These are phyloP conservation scores for Scaptomyza reducta DNA, from an alignment of 2,888 invertebrate species.

Conservation along the genomic window DNA sequence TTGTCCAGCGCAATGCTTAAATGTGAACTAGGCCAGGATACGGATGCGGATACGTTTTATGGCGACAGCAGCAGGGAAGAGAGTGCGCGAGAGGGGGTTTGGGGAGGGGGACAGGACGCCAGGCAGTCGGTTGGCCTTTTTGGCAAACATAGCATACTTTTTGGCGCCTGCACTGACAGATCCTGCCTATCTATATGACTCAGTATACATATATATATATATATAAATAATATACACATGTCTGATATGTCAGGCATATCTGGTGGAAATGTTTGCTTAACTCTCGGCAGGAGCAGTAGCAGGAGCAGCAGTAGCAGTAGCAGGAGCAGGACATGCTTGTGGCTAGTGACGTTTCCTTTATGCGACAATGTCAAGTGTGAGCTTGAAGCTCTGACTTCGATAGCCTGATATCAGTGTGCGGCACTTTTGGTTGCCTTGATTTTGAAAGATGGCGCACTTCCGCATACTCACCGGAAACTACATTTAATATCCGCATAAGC, in stretches of 20 bases:
- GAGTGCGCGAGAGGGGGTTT: neutral
- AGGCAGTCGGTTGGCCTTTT: slow-evolving; percentile 55
- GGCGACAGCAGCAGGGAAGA: neutral
- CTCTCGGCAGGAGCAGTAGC: slow-evolving; percentile 1
- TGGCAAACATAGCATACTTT: slow-evolving; percentile 59
- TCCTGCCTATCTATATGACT: slow-evolving; percentile 16
- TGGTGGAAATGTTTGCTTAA: slow-evolving; percentile 20
- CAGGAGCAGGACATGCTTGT: slow-evolving; percentile 54
- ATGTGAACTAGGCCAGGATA: slow-evolving; percentile 70
- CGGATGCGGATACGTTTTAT: slow-evolving; percentile 46
- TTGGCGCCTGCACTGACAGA: slow-evolving; percentile 48
- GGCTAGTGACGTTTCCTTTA: slow-evolving; percentile 63
- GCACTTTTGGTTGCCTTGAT: slow-evolving; percentile 7
- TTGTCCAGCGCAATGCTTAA: slow-evolving; percentile 70
- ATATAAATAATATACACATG: neutral
- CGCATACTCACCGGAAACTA: slow-evolving; percentile 38
- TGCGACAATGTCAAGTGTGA: slow-evolving; percentile 70
- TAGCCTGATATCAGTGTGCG: slow-evolving; percentile 33
- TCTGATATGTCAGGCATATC: slow-evolving; percentile 23
- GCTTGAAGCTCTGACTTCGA: slow-evolving; percentile 3
- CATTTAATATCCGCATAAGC: slow-evolving; percentile 38
- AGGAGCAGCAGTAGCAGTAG: too few species aligned
- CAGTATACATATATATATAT: neutral
- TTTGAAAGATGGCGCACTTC: slow-evolving; percentile 53
- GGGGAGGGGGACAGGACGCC: slow-evolving; percentile 18